Evolutionary conservation across 64 coral and sea anemone genomes (phyloP).

Genomic region (Hydrozoanthus tunicans): DNA sequence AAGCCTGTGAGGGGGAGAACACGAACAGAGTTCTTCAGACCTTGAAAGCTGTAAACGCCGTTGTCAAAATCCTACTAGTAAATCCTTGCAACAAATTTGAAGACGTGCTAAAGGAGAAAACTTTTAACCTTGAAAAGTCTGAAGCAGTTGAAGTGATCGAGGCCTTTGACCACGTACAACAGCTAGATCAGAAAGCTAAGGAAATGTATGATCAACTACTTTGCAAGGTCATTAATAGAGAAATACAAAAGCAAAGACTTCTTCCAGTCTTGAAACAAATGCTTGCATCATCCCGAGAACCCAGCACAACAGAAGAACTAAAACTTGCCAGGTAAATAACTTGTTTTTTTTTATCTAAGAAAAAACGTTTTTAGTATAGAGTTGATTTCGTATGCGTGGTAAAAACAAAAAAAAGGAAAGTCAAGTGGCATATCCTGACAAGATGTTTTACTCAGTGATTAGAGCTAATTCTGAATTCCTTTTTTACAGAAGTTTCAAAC

Average conservation of each 20-base stretch:
- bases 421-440: no score
- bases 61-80: neutral
- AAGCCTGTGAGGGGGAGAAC: neutral
- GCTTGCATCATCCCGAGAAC: neutral
- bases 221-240: neutral
- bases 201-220: slow-evolving; percentile 18
- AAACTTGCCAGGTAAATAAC: neutral
- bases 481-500: no score
- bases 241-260: neutral
- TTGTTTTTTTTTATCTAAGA: neutral
- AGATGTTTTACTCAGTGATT: no score
- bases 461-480: no score
- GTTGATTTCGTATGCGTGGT: neutral
- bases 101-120: neutral
- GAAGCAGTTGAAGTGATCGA: neutral
- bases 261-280: slow-evolving; percentile 8
- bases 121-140: neutral
- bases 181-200: neutral
- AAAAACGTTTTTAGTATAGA: neutral
- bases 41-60: neutral
- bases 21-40: neutral
- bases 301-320: neutral
- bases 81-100: neutral
- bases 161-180: slow-evolving; percentile 21
- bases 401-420: no score